phyloP scores from a whole-genome alignment of 2,113 vertebrate genomes.

The Pteropus alecto region DNA sequence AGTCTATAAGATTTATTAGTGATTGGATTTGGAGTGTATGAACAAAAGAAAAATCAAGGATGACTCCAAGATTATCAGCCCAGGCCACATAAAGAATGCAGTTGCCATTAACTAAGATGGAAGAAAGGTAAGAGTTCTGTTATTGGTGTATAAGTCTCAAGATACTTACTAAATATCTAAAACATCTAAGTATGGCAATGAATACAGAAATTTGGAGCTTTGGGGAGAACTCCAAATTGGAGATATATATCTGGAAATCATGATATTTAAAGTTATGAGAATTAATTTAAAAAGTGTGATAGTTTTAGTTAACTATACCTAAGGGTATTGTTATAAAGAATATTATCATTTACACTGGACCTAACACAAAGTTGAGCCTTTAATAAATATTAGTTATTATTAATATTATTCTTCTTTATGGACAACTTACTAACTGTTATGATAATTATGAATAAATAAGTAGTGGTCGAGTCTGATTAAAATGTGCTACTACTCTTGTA shows the following conservation, averaged over 20 bases:
- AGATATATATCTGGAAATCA: not conserved
- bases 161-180: not conserved
- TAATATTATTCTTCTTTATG: not conserved
- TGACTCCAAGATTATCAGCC: not conserved
- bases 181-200: not conserved
- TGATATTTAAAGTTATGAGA: not conserved
- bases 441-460: too few relatives aligned
- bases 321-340: not conserved
- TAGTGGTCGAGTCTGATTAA: not conserved
- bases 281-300: not conserved
- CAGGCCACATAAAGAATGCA: not conserved
- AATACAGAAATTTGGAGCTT: not conserved
- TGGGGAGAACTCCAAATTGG: not conserved
- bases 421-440: not conserved
- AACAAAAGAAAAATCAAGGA: not conserved
- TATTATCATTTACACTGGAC: not conserved
- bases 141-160: not conserved
- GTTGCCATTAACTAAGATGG: not conserved
- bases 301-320: not conserved
- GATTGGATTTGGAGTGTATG: not conserved
- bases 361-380: not conserved
- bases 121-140: not conserved
- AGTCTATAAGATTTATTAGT: not conserved
- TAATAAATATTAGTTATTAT: conserved; percentile 8
- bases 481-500: not conserved